Conservation (phyloP, 2,888 invertebrate species). For the Nudaria mundana region DNA sequence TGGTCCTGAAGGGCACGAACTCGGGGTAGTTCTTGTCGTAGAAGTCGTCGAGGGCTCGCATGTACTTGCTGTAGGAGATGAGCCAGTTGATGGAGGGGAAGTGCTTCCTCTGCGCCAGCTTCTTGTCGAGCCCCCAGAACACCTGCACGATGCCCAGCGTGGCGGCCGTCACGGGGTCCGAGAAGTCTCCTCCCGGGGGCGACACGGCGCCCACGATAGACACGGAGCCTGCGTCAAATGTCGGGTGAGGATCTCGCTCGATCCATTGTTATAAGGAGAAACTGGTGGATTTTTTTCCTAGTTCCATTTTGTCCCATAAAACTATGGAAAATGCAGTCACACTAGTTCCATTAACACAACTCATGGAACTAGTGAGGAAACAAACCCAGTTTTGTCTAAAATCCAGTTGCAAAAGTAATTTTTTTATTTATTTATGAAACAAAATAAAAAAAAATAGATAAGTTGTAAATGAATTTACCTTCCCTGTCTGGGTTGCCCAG, state of each 20-base stretch:
- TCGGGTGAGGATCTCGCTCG: too few relatives aligned
- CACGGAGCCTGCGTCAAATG: slow-evolving; percentile 88
- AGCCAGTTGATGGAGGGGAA: slow-evolving; percentile 99
- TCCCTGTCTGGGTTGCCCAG: slow-evolving; percentile 98
- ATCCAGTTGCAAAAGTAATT: too few relatives aligned
- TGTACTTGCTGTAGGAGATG: slow-evolving; percentile 99
- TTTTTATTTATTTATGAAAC: too few relatives aligned
- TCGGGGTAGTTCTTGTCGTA: slow-evolving; percentile 99
- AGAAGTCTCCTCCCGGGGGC: slow-evolving; percentile 99
- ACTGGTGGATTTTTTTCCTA: too few relatives aligned
- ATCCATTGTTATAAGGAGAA: too few relatives aligned
- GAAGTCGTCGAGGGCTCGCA: slow-evolving; percentile 98
- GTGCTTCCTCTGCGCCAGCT: slow-evolving; percentile 99
- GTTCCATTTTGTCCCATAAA: too few relatives aligned
- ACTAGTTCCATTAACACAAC: too few relatives aligned
- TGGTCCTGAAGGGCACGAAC: slow-evolving; percentile 97
- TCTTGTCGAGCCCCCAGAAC: slow-evolving; percentile 99
- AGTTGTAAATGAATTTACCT: slow-evolving; percentile 60
- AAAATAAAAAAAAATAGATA: not conserved
- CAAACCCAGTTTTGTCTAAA: too few relatives aligned
- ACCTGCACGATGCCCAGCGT: slow-evolving; percentile 99
- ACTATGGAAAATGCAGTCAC: too few relatives aligned
- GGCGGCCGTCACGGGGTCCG: slow-evolving; percentile 99
- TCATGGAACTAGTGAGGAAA: too few relatives aligned
- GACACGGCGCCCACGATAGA: slow-evolving; percentile 99